Evolutionary conservation across 2,797 vertebrate species (phyloP).

Genomic region (Poecilia wingei): DNA sequence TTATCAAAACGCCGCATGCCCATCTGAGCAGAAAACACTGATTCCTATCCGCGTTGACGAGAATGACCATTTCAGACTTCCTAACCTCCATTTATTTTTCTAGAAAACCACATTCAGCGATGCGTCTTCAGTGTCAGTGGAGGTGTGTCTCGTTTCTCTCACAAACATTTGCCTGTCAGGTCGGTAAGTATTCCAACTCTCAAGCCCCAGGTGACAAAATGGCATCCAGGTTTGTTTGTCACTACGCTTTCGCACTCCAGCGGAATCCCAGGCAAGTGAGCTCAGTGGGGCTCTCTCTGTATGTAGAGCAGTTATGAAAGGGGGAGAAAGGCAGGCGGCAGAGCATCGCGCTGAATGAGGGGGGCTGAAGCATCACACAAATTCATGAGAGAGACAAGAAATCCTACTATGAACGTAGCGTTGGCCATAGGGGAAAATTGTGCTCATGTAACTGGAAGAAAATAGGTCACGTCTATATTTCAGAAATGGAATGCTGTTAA

Average conservation of each 20-base stretch:
- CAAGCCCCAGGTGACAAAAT: constrained; percentile 55
- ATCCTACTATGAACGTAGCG: constrained; percentile 58
- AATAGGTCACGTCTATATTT: constrained; percentile 75
- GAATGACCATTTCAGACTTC: constrained; percentile 23
- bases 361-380: constrained; percentile 67
- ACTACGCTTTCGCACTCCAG: constrained; percentile 61
- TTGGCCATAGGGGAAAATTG: constrained; percentile 67
- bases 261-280: constrained; percentile 55
- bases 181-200: constrained; percentile 55
- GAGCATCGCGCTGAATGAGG: constrained; percentile 45
- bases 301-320: constrained; percentile 77
- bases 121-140: constrained; percentile 8
- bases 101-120: constrained; percentile 7
- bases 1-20: constrained; percentile 30
- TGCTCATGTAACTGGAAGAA: constrained; percentile 67
- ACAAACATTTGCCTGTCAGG: constrained; percentile 53
- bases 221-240: constrained; percentile 63
- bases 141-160: constrained; percentile 19
- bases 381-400: constrained; percentile 46
- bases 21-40: constrained; percentile 23
- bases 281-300: constrained; percentile 48
- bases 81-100: background rate
- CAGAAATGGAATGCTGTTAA: constrained; percentile 70
- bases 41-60: constrained; percentile 16
- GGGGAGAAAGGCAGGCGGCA: constrained; percentile 7